These are phyloP conservation scores for Plecturocebus donacophilus DNA, from an alignment of 2,113 vertebrate species.

Conservation along the genomic window DNA sequence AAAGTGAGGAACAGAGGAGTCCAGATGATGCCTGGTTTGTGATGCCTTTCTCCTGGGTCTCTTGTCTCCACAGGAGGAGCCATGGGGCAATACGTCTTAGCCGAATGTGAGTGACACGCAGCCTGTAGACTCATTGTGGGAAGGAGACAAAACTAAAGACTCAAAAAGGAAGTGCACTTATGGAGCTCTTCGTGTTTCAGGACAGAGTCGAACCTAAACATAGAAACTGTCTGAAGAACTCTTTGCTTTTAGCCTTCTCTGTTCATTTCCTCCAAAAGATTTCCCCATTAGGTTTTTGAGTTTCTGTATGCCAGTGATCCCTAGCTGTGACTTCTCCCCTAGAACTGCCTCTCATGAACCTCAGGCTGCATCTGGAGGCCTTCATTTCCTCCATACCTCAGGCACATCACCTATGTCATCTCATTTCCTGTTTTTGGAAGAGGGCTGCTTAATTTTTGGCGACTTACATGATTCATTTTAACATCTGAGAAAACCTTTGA, in stretches of 20 bases:
- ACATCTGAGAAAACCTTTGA: neutral
- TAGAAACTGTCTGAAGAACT: neutral
- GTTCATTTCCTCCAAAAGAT: neutral
- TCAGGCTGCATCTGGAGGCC: no score
- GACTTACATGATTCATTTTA: neutral
- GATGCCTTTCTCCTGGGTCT: neutral
- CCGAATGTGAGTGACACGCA: neutral
- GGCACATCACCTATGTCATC: neutral
- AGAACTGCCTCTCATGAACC: neutral
- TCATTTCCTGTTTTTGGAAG: neutral
- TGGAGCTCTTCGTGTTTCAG: neutral
- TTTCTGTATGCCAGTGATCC: neutral
- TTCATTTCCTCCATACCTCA: neutral
- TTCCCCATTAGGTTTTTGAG: neutral
- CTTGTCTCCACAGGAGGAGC: conserved; percentile 58
- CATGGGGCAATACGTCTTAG: conserved; percentile 42
- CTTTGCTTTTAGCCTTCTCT: neutral
- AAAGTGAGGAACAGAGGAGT: neutral
- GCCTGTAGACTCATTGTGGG: neutral
- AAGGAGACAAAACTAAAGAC: neutral
- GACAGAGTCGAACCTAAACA: neutral
- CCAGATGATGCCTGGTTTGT: no score
- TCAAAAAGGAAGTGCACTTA: accelerated
- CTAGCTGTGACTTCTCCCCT: neutral
- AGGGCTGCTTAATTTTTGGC: neutral